phyloP scores from a whole-genome alignment of 2,113 vertebrate genomes.

The Lamprotornis superbus region DNA sequence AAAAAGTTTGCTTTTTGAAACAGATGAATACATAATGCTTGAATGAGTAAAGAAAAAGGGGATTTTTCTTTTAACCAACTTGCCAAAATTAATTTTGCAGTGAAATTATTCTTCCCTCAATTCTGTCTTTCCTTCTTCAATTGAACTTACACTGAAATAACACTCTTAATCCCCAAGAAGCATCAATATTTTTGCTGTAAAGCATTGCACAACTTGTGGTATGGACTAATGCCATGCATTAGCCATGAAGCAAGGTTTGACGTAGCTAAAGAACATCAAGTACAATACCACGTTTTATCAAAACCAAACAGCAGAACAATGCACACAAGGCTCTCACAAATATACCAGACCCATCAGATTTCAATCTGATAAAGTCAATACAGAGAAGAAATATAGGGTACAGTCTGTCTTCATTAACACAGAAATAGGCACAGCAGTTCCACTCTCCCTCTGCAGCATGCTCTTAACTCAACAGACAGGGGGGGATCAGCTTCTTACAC shows the following conservation, averaged over 20 bases:
- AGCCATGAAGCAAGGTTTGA: conserved; percentile 71
- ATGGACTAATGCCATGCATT: conserved; percentile 73
- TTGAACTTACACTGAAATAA: conserved; percentile 70
- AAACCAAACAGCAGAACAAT: conserved; percentile 80
- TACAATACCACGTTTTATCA: conserved; percentile 80
- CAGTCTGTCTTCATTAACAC: conserved; percentile 52
- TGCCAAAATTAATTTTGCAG: background rate
- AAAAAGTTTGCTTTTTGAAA: background rate
- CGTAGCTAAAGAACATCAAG: conserved; percentile 78
- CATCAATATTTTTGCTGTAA: conserved; percentile 72
- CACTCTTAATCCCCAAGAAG: conserved; percentile 73
- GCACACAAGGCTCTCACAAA: conserved; percentile 69
- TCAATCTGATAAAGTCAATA: conserved; percentile 66
- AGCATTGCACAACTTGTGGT: conserved; percentile 79
- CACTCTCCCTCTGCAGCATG: background rate
- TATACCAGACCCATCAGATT: conserved; percentile 70
- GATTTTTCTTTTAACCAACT: background rate
- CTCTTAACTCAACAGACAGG: background rate
- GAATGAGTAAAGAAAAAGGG: background rate
- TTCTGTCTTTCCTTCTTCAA: conserved; percentile 18
- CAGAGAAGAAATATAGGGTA: conserved; percentile 52
- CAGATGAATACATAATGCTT: background rate
- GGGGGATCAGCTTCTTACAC: background rate
- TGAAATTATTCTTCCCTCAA: background rate
- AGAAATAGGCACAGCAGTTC: background rate